phyloP scores from a whole-genome alignment of 2,113 vertebrate species.

The Cardinalis cardinalis region DNA sequence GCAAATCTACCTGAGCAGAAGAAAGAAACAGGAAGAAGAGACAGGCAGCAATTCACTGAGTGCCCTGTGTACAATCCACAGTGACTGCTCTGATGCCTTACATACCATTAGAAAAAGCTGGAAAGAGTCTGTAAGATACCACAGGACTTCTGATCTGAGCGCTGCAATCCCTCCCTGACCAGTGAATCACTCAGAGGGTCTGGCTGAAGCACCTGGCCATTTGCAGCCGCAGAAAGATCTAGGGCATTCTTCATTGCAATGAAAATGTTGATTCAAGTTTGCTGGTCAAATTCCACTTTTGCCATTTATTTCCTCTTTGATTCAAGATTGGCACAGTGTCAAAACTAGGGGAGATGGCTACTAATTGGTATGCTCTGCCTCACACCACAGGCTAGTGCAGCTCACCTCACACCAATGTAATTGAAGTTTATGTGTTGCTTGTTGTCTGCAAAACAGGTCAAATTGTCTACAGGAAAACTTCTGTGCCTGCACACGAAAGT shows the following conservation, averaged over 20 bases:
- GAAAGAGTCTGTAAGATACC: background rate
- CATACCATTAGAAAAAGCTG: background rate
- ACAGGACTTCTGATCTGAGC: background rate
- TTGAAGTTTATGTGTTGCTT: background rate
- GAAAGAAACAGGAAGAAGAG: background rate
- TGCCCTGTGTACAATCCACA: rapidly evolving
- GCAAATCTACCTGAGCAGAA: slow-evolving; percentile 8
- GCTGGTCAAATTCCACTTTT: background rate
- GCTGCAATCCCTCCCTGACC: background rate
- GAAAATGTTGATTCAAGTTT: background rate
- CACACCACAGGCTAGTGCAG: background rate
- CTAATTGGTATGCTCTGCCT: background rate
- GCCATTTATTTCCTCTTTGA: background rate
- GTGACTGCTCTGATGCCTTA: background rate
- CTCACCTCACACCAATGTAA: background rate
- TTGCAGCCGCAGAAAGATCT: background rate
- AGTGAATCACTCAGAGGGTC: background rate
- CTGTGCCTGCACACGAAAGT: background rate
- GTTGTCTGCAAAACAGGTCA: background rate
- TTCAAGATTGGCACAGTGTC: background rate
- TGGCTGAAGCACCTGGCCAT: background rate
- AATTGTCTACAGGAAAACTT: background rate
- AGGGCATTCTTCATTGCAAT: background rate
- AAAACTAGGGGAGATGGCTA: background rate
- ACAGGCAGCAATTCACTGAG: background rate